Evolutionary conservation across 2,888 invertebrate genomes (phyloP).

Genomic region (Strigamia crassipes): DNA sequence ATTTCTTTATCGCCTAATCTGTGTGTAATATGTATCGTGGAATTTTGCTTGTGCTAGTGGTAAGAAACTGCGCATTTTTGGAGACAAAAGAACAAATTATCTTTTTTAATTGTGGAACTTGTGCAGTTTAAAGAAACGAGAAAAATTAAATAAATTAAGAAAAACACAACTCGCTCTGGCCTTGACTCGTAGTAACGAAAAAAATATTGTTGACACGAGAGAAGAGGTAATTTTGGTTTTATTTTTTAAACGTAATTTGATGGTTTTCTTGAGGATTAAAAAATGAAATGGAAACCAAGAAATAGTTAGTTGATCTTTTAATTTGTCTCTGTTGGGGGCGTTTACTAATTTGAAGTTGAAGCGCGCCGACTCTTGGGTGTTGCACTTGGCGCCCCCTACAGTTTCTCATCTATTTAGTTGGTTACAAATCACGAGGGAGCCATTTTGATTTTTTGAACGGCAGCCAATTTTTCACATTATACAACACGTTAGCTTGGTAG

Average conservation of each 20-base stretch:
- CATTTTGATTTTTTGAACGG: not conserved
- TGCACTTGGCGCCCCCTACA: not conserved
- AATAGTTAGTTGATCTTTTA: not conserved
- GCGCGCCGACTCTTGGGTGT: not conserved
- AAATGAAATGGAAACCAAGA: not conserved
- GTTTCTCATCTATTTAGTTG: not conserved
- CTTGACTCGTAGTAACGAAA: too few species aligned
- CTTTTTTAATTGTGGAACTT: not conserved
- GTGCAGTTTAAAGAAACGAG: not conserved
- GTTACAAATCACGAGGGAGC: not conserved
- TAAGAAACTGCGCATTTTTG: not conserved
- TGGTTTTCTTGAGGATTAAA: too few species aligned
- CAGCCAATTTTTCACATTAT: not conserved
- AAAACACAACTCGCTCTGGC: too few species aligned
- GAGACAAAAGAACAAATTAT: not conserved
- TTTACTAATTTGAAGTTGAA: not conserved
- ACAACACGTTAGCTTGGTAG: not conserved
- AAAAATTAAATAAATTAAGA: too few species aligned
- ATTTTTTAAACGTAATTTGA: too few species aligned
- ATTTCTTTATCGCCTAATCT: not conserved
- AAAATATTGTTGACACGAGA: too few species aligned
- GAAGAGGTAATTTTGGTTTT: too few species aligned
- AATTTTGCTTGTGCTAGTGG: not conserved
- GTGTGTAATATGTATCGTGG: not conserved
- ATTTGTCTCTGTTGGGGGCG: not conserved